Evolutionary conservation across 2,888 invertebrate species (phyloP).

Genomic region (Pseudanteris insignis): DNA sequence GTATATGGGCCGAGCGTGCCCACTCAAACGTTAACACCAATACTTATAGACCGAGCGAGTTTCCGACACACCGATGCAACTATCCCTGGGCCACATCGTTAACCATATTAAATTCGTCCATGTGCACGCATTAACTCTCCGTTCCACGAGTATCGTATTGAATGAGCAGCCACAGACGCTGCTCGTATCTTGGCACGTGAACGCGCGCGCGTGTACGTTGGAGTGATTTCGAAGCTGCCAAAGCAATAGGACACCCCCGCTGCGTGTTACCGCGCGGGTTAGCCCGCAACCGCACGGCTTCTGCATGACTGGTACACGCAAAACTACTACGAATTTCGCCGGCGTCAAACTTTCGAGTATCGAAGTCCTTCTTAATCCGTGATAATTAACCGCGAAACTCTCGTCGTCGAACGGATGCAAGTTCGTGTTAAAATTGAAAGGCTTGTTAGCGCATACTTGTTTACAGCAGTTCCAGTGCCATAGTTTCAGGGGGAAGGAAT

Average conservation of each 20-base stretch:
- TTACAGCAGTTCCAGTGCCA: too few species aligned
- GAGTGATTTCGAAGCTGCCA: constrained; percentile 52
- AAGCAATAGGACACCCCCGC: constrained; percentile 49
- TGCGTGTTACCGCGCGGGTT: constrained; percentile 48
- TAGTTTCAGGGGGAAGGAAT: too few species aligned
- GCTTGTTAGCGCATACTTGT: too few species aligned
- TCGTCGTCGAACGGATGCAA: constrained; percentile 2
- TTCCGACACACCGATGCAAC: constrained; percentile 9
- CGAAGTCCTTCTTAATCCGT: constrained; percentile 18
- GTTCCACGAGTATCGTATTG: constrained; percentile 23
- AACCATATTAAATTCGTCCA: constrained; percentile 34
- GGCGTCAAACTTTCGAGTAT: constrained; percentile 14
- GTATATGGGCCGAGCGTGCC: constrained; percentile 48
- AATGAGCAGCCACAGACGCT: constrained; percentile 31
- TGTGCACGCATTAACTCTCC: constrained; percentile 27
- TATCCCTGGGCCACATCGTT: too few species aligned
- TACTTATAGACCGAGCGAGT: constrained; percentile 42
- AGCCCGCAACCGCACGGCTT: constrained; percentile 48
- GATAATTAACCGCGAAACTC: constrained; percentile 18
- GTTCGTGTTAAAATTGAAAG: too few species aligned
- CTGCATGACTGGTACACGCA: constrained; percentile 19
- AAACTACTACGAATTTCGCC: constrained; percentile 17
- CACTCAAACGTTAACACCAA: constrained; percentile 58
- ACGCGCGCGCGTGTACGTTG: constrained; percentile 25
- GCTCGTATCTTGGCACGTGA: constrained; percentile 11